Base-by-base conservation (phyloP, 1,140 invertebrate genomes). In the Drosophila biarmipes region DNA sequence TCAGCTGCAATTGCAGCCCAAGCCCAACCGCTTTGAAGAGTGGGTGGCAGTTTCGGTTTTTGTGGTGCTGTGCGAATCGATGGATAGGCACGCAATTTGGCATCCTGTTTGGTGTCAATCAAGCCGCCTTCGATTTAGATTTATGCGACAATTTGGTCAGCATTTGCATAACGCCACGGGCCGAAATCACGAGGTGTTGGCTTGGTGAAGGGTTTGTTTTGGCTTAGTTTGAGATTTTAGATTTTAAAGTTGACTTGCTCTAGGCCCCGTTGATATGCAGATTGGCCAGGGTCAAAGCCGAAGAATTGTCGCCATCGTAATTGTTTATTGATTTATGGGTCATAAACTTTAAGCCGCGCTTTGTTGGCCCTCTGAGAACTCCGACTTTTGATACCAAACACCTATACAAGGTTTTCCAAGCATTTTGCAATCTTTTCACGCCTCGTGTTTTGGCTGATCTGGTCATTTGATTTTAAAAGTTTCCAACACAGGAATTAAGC, bases 91-190 rank as follows among this genome's bases (percentile, higher is more conserved):
- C 69, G 82, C 78, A 78, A 77, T 63, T 72, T 68, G 71, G 71
- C 77, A 82, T 87, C 82, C 82, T 87, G 82, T 75, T 74, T 75
- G 52, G 42, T 78, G 69, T 78, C 82, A 86, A 86, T 86, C 81
- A 78, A 69, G 51, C 42, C 29, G 55, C 52, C 46, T 55, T 57
- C 68, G 45, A 76, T 77, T 76, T 63, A 74, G 72, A 75, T 75
- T 75, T 75, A 75, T 75, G 72, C 72, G 72, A 75, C 59, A 75
- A 56, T 75, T 80, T 76, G 79, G 73, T 46, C 43, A 43, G 27
- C 53, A 86, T 81, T 63, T 82, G 61, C 74, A 61, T 59, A 59
- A 66, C 61, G 72, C 61, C 48, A 15, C 31, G 37, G 53, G 58
- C 34, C 69, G 10, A 40, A 43, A 49, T 73, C 72, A 42, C 45